Conservation (phyloP, 2,113 vertebrate genomes). For the Osmerus mordax region DNA sequence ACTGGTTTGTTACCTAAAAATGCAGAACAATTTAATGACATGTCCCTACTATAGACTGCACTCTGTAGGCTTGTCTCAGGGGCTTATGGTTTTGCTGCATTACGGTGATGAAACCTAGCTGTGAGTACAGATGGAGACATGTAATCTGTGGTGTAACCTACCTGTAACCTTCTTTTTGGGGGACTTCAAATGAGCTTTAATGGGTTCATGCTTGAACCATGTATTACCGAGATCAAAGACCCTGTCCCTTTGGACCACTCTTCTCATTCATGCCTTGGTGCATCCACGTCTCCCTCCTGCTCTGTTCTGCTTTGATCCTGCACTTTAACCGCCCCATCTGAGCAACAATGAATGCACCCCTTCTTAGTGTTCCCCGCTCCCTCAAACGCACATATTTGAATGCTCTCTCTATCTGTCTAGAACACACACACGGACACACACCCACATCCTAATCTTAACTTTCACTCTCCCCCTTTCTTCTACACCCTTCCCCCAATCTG, state of each 20-base stretch:
- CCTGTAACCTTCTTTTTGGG: background rate
- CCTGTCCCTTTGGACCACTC: slow-evolving; percentile 38
- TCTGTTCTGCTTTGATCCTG: background rate
- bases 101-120: slow-evolving; percentile 15
- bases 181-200: slow-evolving; percentile 15
- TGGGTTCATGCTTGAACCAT: slow-evolving; percentile 26
- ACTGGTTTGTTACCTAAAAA: background rate
- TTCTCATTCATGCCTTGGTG: slow-evolving; percentile 37
- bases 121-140: too few species aligned
- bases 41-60: too few species aligned
- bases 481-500: slow-evolving; percentile 18
- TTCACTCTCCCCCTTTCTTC: slow-evolving; percentile 29
- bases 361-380: too few species aligned
- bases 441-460: slow-evolving; percentile 14
- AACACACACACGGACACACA: slow-evolving; percentile 3
- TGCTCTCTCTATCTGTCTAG: background rate
- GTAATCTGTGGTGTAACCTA: too few species aligned
- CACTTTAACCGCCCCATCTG: background rate
- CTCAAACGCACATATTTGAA: background rate
- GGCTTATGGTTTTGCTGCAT: background rate
- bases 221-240: slow-evolving; percentile 48
- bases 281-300: background rate
- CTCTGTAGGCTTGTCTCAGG: too few species aligned
- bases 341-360: background rate
- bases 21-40: background rate